These are phyloP conservation scores for Leucozona laternaria DNA, from an alignment of 2,888 invertebrate genomes.

Conservation along the genomic window DNA sequence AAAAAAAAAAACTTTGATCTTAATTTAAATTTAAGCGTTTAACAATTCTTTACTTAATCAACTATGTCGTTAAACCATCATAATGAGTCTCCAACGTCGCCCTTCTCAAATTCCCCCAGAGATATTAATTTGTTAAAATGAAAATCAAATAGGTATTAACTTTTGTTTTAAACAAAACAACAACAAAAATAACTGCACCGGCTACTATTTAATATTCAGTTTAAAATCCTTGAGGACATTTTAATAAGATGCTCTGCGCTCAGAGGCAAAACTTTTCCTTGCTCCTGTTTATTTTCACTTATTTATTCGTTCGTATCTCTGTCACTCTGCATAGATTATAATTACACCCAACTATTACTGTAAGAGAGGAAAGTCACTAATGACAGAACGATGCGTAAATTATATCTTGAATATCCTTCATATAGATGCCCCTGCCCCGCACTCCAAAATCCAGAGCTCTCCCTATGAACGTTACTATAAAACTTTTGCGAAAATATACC, in stretches of 20 bases:
- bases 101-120: not conserved
- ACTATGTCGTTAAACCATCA: constrained; percentile 7
- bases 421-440: not conserved
- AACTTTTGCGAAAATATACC: constrained; percentile 52
- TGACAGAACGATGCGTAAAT: constrained; percentile 50
- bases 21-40: not conserved
- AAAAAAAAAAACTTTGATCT: not conserved
- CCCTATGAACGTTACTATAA: constrained; percentile 3
- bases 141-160: constrained; percentile 11
- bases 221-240: constrained; percentile 36
- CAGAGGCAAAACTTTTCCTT: constrained; percentile 3
- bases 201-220: constrained; percentile 29
- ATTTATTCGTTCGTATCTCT: constrained; percentile 33
- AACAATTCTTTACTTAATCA: not conserved
- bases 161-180: not conserved
- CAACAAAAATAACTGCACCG: not conserved
- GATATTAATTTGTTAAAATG: constrained; percentile 7
- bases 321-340: constrained; percentile 48
- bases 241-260: constrained; percentile 30
- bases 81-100: not conserved
- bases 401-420: constrained; percentile 11
- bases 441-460: not conserved
- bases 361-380: constrained; percentile 29
- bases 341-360: constrained; percentile 58
- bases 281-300: constrained; percentile 43